Evolutionary conservation across 2,797 vertebrate genomes (phyloP), one percentile per base, ranked within the genome.

Genomic region (Geotrypetes seraphini): DNA sequence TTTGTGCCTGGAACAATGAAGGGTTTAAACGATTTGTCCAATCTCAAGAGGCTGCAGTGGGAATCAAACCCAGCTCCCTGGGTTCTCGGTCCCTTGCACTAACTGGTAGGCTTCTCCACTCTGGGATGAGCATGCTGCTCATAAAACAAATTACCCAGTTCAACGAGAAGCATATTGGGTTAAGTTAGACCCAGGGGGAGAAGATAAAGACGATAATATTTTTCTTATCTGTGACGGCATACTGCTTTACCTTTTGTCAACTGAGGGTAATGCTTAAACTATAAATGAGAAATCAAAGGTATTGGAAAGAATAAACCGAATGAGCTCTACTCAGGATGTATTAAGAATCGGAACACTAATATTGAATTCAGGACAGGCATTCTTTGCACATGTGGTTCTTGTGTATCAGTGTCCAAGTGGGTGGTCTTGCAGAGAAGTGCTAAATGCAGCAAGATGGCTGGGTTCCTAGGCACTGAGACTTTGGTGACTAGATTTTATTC

Each of bases 371-470:
- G 39, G 31, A 42, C 66, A 47, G 40, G 37, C 65, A 60, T 74
- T 64, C 72, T 62, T 65, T 42, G 41, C 68, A 71, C 65, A 70
- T 78, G 75, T 81, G 75, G 67, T 78, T 83, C n/a, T n/a, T 77
- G 69, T 71, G 58, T 80, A 66, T 71, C 65, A 66, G 39, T 0
- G 6, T 60, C 79, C 40, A 53, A 56, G 79, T 90, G 84, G 87
- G 87, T 87, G 85, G 88, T 88, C 87, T 69, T 63, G 38, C 42
- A 70, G 63, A n/a, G 47, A 46, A 57, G 66, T 41, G 47, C 65
- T 70, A 71, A 82, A 45, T 38, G 36, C 48, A 1, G 5, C 35
- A 30, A 59, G 50, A 66, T 51, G 54, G 60, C 64, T 76, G 58
- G 54, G 44, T 21, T 59, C 63, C 25, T 50, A 48, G 64, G 56